Base-by-base conservation (phyloP, 2,113 vertebrate species). In the Chaetorhynchus papuensis region DNA sequence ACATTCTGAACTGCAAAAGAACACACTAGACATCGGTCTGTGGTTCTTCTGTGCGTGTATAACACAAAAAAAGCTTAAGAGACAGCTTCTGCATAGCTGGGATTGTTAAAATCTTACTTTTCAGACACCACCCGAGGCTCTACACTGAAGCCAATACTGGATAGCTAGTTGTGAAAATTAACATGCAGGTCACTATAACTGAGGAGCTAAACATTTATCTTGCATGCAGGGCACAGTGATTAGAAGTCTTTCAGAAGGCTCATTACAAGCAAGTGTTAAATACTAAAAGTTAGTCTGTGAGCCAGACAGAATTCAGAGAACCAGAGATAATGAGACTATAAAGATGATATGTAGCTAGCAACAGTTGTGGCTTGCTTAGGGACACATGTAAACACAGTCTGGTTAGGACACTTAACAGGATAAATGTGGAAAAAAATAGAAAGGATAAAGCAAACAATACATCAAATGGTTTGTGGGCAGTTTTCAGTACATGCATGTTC, bases 311-410 rank as follows among this genome's bases (percentile, higher is more conserved):
- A 91, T 72, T 89, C 17, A 33, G 81, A 87, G 56, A 91, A 83
- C 15, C 2, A 3, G 64, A 95, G 89, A 96, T 93, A 93, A 88
- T 31, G 52, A 76, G 80, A 63, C 86, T 63, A 81, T 93, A 92
- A 93, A 95, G 56, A 91, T 91, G 69, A 81, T 75, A 89, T 42
- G 57, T 57, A 94, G 77, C 61, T 89, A 91, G 77, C 61, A 94
- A 96, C 91, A 75, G 77, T 85, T 89, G 69, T 86, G 89, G 52
- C 80, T 94, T 91, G 57, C 95, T 93, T 93, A 92, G 44, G 64
- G 49, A 94, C 59, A 66, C 64, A 84, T 64, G 52, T 96, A 95
- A 97, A 93, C 96, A 96, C 50, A 89, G 76, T 64, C 86, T 94
- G 50, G 69, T 84, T 50, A 63, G 31, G 50, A 91, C 53, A 84